Base-by-base conservation (phyloP, 1,140 invertebrate species). In the Drosophila mauritiana region DNA sequence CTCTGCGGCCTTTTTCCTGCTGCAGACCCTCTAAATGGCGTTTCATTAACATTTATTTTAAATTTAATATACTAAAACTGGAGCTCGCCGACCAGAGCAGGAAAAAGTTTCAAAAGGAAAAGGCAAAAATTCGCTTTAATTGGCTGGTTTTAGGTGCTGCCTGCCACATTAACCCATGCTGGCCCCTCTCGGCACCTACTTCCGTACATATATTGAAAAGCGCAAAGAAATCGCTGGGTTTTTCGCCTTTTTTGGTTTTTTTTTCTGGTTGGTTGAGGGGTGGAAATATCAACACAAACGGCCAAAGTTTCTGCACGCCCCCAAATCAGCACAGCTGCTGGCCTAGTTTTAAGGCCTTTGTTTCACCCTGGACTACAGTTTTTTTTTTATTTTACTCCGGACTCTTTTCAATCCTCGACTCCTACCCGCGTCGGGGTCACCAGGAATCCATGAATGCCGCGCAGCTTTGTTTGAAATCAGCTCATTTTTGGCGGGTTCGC, bases 21-120 rank as follows among this genome's bases (percentile, higher is more conserved):
- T 39, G 53, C 34, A 43, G 37, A 45, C 52, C 73, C 46, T 70
- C 62, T 65, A 86, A 86, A 88, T 79, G 49, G 78, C 74, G 73
- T 82, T 86, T 86, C 82, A 86, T 88, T 86, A 86, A 79, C 83
- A 86, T 86, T 86, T 86, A 83, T 82, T 86, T 79, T 83, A 88
- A 86, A 73, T 88, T 88, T 79, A 88, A 88, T 79, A 88, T 63
- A 80, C 80, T 64, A 65, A 15, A 34, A 46, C 42, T 36, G 3
- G 15, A 17, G n/a, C 45, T 13, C 12, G 15, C 8, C 43, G 10
- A 4, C 10, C 10, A 20, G n/a, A 13, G n/a, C n/a, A 4, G 22
- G 15, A 20, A 36, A 59, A 70, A 61, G 36, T 43, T 69, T 53
- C 45, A 49, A 67, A 72, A 45, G 34, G 45, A 40, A 40, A 51